These are phyloP conservation scores for Gymnoscopelus braueri DNA, from an alignment of 2,797 vertebrate species.

Conservation along the genomic window DNA sequence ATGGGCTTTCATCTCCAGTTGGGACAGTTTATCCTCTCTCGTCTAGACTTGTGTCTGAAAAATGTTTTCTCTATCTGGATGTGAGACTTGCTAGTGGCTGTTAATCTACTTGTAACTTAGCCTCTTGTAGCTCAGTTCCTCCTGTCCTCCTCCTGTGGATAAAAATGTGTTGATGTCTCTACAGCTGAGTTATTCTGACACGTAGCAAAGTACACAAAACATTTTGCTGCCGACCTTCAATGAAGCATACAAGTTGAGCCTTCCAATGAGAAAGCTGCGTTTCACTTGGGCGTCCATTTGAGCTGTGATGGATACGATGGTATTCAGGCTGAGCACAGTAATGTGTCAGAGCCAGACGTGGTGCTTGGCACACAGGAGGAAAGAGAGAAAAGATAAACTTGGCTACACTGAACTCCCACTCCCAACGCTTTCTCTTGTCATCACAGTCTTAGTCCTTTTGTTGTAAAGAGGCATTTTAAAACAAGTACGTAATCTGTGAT, in stretches of 20 bases:
- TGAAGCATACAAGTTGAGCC: slow-evolving; percentile 9
- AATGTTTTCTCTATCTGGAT: not conserved
- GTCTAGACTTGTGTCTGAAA: not conserved
- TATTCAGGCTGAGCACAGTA: slow-evolving; percentile 18
- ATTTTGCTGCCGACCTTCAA: slow-evolving; percentile 25
- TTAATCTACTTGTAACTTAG: not conserved
- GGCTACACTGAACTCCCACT: slow-evolving; percentile 53
- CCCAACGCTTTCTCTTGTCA: slow-evolving; percentile 34
- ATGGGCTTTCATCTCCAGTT: not conserved
- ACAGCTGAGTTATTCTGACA: slow-evolving; percentile 4
- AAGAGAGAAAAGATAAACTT: slow-evolving; percentile 28
- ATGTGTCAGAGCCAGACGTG: slow-evolving; percentile 52
- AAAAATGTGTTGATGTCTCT: slow-evolving; percentile 25
- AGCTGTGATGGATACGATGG: slow-evolving; percentile 32
- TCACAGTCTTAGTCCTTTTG: slow-evolving; percentile 11
- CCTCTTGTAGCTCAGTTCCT: not conserved
- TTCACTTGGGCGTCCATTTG: slow-evolving; percentile 25
- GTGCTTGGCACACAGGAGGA: slow-evolving; percentile 55
- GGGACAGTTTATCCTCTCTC: not conserved
- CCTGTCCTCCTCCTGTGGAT: not conserved
- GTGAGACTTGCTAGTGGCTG: not conserved
- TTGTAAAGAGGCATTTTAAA: slow-evolving; percentile 7
- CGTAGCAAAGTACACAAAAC: slow-evolving; percentile 1
- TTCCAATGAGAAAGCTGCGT: slow-evolving; percentile 6
- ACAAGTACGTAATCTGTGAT: not conserved